Evolutionary conservation across 2,888 invertebrate genomes (phyloP).

Genomic region (Leptinotarsa haldemani): DNA sequence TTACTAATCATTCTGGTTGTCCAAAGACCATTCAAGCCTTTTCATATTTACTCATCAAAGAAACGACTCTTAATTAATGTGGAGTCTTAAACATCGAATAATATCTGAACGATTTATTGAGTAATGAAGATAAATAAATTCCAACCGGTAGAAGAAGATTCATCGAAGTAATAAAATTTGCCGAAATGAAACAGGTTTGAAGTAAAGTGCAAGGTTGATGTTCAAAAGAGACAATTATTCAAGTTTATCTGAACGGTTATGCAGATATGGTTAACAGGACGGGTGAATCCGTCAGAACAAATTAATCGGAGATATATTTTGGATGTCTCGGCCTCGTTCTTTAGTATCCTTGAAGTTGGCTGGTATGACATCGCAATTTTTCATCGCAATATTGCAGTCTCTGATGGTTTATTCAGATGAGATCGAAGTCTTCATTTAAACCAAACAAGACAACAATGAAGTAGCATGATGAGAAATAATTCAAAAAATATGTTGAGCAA

Average conservation of each 20-base stretch:
- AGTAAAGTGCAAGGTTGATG: conserved; percentile 22
- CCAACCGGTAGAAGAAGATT: conserved; percentile 7
- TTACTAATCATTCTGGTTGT: no score
- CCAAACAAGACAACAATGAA: neutral
- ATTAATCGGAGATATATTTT: conserved; percentile 27
- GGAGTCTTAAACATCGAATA: neutral
- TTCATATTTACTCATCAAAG: neutral
- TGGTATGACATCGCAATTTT: conserved; percentile 9
- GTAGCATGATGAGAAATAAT: no score
- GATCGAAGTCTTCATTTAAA: neutral
- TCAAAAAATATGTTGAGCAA: no score
- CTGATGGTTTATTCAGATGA: neutral
- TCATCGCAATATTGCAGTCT: conserved; percentile 6
- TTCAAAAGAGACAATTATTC: conserved; percentile 28
- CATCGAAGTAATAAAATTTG: conserved; percentile 26
- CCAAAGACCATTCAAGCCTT: no score
- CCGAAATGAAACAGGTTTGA: conserved; percentile 27
- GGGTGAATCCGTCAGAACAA: conserved; percentile 28
- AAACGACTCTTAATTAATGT: neutral
- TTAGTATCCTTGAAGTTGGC: conserved; percentile 6
- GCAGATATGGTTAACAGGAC: conserved; percentile 25
- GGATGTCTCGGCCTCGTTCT: neutral
- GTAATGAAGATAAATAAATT: conserved; percentile 22
- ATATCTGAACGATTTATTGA: conserved; percentile 21
- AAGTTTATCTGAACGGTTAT: conserved; percentile 28